A percentile compares a stretch with the other conserved stretches of the same genome.
phyloP scores from a whole-genome alignment of 2,797 vertebrate genomes.

The Lates japonicus region DNA sequence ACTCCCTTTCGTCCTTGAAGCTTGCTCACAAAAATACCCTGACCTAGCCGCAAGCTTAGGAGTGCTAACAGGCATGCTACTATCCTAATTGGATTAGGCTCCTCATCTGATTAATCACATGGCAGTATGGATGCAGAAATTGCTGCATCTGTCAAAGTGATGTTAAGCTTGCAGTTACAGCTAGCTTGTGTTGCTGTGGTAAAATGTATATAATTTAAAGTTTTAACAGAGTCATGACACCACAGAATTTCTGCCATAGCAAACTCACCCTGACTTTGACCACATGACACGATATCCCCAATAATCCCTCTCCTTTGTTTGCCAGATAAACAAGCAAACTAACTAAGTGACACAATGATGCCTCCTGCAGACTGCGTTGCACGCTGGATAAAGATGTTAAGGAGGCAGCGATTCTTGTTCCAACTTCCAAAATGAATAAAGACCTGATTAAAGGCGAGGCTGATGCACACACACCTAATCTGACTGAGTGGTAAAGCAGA shows the following conservation, averaged over 20 bases:
- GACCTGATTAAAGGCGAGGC: background rate
- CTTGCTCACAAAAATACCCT: conserved; percentile 72
- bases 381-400: background rate
- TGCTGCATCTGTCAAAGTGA: conserved; percentile 44
- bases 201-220: background rate
- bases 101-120: conserved; percentile 79
- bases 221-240: background rate
- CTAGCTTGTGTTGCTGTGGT: background rate
- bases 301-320: conserved; percentile 8
- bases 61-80: conserved; percentile 55
- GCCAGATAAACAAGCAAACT: conserved; percentile 3
- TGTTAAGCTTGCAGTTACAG: conserved; percentile 17
- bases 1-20: conserved; percentile 27
- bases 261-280: background rate
- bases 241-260: background rate
- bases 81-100: conserved; percentile 78
- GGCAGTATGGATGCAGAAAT: conserved; percentile 49
- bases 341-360: background rate
- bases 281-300: conserved; percentile 4
- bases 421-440: background rate
- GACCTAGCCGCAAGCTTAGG: conserved; percentile 73
- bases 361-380: background rate
- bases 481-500: background rate
- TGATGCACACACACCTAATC: background rate
- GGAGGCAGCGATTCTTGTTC: background rate